Percentiles rank a stretch among this genome's conserved stretches.
phyloP scores from a whole-genome alignment of 2,797 vertebrate genomes.

The Hemibagrus guttatus region DNA sequence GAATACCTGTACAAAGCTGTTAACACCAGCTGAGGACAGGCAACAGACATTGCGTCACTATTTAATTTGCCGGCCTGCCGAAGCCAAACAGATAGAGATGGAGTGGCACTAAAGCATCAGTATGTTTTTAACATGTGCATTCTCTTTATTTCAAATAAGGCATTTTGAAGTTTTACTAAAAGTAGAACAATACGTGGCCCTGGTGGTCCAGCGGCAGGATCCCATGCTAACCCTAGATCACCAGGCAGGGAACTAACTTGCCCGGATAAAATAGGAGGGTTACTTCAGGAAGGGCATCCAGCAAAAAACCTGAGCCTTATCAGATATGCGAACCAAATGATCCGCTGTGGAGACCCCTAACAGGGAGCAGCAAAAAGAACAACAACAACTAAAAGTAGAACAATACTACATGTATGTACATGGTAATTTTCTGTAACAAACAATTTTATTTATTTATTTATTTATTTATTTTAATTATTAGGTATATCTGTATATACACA shows the following conservation, averaged over 20 bases:
- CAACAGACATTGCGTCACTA: constrained; percentile 3
- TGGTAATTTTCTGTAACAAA: background rate
- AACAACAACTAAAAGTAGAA: no score
- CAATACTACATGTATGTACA: background rate
- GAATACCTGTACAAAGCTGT: constrained; percentile 43
- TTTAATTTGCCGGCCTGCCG: constrained; percentile 17
- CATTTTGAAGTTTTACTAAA: background rate
- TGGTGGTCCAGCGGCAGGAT: no score
- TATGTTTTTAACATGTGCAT: background rate
- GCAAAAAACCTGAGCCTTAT: no score
- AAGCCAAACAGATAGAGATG: background rate
- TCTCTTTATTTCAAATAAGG: background rate
- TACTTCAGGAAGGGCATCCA: no score
- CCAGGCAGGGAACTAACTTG: no score
- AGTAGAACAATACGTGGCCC: background rate
- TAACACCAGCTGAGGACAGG: constrained; percentile 34
- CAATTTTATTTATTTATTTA: background rate
- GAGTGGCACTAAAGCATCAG: background rate
- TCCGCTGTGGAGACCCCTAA: no score
- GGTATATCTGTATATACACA: background rate
- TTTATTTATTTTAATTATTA: background rate
- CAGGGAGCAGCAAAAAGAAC: no score
- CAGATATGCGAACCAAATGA: no score
- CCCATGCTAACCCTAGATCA: no score
- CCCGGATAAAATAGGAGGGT: no score